Evolutionary conservation across 2,888 invertebrate species (phyloP), one percentile per base, ranked within the genome.

Genomic region (Halocaridina rubra): DNA sequence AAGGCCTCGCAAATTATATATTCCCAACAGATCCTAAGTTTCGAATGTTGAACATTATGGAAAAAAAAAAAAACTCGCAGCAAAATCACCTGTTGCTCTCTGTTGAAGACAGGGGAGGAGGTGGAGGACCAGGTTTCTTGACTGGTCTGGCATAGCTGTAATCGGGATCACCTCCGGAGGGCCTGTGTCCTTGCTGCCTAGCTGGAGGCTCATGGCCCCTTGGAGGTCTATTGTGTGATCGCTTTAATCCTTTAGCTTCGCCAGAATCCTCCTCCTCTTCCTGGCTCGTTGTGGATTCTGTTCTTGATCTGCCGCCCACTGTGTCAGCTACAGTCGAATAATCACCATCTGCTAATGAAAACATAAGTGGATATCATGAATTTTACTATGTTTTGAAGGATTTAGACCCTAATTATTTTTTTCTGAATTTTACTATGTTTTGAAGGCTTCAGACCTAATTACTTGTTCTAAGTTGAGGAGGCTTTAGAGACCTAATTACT

Each of bases 11-110:
- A n/a, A n/a, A n/a, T n/a, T n/a, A n/a, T n/a, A n/a, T n/a, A n/a
- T n/a, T n/a, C n/a, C n/a, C n/a, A n/a, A n/a, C n/a, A n/a, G n/a
- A n/a, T n/a, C n/a, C n/a, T n/a, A n/a, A n/a, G n/a, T n/a, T n/a
- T n/a, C n/a, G n/a, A n/a, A n/a, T n/a, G n/a, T n/a, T n/a, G n/a
- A n/a, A n/a, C n/a, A n/a, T n/a, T n/a, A n/a, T n/a, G n/a, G n/a
- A n/a, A n/a, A n/a, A n/a, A n/a, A n/a, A n/a, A n/a, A n/a, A n/a
- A n/a, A n/a, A n/a, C n/a, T n/a, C n/a, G n/a, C n/a, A n/a, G n/a
- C n/a, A n/a, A n/a, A n/a, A n/a, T n/a, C n/a, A 84, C 84, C 84
- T 84, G 53, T 84, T 84, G 53, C 84, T 84, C 33, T 84, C 84
- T 0, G 84, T 84, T n/a, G 84, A 84, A 16, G 84, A 84, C 2